A percentile compares a stretch with the other conserved stretches of the same genome.
Evolutionary conservation across 2,797 vertebrate genomes (phyloP).

Genomic region (Aplochiton taeniatus): DNA sequence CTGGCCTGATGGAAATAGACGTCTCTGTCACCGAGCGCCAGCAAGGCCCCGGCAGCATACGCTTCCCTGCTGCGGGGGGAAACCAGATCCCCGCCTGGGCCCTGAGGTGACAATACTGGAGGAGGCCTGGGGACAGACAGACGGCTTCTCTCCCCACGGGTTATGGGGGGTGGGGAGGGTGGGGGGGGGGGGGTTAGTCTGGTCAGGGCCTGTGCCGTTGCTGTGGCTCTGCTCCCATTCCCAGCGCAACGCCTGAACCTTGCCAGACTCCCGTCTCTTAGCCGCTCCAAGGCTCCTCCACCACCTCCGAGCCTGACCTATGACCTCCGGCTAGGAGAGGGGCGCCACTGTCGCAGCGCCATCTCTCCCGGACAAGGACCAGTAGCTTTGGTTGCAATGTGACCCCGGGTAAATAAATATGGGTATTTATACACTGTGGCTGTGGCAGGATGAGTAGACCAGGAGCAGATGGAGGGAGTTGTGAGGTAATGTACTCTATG

Average conservation of each 20-base stretch:
- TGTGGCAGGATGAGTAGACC: neutral
- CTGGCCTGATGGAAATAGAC: constrained; percentile 52
- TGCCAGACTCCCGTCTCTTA: constrained; percentile 55
- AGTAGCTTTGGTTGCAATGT: constrained; percentile 45
- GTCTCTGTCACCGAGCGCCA: constrained; percentile 34
- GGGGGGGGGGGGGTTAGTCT: neutral
- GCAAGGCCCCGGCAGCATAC: neutral
- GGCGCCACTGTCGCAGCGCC: constrained; percentile 54
- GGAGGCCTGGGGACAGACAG: constrained; percentile 11
- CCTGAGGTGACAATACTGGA: constrained; percentile 15
- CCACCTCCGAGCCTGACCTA: constrained; percentile 62
- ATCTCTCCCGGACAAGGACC: constrained; percentile 56
- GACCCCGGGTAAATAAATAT: constrained; percentile 64
- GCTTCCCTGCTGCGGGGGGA: constrained; percentile 34
- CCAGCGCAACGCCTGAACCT: constrained; percentile 47
- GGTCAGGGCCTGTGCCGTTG: constrained; percentile 26
- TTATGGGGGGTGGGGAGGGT: neutral
- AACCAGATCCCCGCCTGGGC: constrained; percentile 29
- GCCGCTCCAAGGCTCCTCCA: constrained; percentile 52
- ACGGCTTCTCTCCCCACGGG: neutral
- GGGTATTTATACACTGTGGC: constrained; percentile 50
- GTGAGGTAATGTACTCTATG: no score
- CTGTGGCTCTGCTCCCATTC: constrained; percentile 21
- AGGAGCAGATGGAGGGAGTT: no score
- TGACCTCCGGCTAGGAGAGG: constrained; percentile 61